Evolutionary conservation across 2,113 vertebrate species (phyloP).

Genomic region (Euleptes europaea): DNA sequence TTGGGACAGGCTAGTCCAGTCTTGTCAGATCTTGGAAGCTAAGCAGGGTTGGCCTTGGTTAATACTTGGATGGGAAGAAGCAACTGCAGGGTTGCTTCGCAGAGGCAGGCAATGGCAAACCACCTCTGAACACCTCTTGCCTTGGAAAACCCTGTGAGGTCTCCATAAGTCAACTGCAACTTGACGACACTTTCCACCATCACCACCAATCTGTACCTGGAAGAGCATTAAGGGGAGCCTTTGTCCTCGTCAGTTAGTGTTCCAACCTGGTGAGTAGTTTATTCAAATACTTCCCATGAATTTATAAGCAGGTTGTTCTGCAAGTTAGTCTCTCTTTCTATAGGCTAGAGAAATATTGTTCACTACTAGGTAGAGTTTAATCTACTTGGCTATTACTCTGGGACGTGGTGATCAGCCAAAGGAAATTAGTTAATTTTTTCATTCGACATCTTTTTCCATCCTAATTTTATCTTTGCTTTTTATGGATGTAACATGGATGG

Average conservation of each 20-base stretch:
- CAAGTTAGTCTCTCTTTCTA: neutral
- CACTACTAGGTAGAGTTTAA: neutral
- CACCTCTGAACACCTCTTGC: no score
- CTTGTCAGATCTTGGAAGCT: no score
- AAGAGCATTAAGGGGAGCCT: slow-evolving; percentile 34
- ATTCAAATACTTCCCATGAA: slow-evolving; percentile 10
- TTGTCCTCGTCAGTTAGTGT: slow-evolving; percentile 47
- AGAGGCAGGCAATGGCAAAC: no score
- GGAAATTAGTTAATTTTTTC: neutral
- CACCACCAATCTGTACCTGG: slow-evolving; percentile 1
- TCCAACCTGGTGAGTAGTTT: slow-evolving; percentile 37
- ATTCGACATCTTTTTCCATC: neutral
- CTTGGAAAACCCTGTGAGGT: no score
- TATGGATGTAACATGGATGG: neutral
- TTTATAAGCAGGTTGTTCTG: neutral
- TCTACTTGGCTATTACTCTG: slow-evolving; percentile 2
- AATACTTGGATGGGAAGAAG: no score
- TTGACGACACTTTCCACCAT: no score
- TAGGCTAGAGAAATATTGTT: neutral
- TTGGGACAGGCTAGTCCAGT: no score
- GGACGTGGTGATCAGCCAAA: no score
- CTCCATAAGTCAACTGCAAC: no score
- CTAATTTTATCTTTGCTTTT: neutral
- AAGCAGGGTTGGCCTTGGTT: no score
- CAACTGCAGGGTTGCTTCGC: no score